These are phyloP conservation scores for Torymus texanus DNA, from an alignment of 2,888 invertebrate genomes.

Conservation along the genomic window DNA sequence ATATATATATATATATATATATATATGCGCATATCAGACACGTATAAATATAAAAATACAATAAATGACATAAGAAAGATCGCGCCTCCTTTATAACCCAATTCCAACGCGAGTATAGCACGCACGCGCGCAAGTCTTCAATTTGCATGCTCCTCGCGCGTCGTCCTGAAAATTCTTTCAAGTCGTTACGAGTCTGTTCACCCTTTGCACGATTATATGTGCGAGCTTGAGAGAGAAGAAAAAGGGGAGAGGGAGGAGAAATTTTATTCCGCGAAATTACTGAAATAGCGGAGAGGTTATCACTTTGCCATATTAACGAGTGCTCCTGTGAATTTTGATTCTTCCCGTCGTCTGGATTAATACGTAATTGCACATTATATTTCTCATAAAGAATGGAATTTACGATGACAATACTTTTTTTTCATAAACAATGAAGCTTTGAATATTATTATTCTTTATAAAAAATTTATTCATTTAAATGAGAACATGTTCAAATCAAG, in stretches of 20 bases:
- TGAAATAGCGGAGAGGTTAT: background rate
- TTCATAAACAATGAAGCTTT: background rate
- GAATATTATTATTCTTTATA: too few species aligned
- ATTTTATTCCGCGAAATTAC: slow-evolving; percentile 14
- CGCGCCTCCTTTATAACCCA: slow-evolving; percentile 36
- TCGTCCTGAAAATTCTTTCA: slow-evolving; percentile 22
- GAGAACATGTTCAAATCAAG: too few species aligned
- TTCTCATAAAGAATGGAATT: too few species aligned
- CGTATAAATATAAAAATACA: slow-evolving; percentile 8
- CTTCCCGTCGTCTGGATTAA: too few species aligned
- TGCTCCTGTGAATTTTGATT: slow-evolving; percentile 7
- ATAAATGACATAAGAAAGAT: slow-evolving; percentile 35
- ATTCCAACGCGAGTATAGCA: slow-evolving; percentile 2
- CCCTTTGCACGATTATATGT: slow-evolving; percentile 11
- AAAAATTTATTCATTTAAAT: too few species aligned
- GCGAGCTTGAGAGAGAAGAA: background rate
- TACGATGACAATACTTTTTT: background rate
- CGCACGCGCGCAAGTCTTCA: background rate
- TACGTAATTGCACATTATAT: too few species aligned
- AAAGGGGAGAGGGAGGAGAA: background rate
- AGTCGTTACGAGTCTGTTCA: slow-evolving; percentile 38
- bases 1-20: background rate
- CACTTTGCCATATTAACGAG: background rate
- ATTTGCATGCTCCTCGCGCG: slow-evolving; percentile 23
- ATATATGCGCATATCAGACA: too few species aligned